Evolutionary conservation across 64 coral and sea anemone species (phyloP).

Genomic region (Pocillopora damicornis): DNA sequence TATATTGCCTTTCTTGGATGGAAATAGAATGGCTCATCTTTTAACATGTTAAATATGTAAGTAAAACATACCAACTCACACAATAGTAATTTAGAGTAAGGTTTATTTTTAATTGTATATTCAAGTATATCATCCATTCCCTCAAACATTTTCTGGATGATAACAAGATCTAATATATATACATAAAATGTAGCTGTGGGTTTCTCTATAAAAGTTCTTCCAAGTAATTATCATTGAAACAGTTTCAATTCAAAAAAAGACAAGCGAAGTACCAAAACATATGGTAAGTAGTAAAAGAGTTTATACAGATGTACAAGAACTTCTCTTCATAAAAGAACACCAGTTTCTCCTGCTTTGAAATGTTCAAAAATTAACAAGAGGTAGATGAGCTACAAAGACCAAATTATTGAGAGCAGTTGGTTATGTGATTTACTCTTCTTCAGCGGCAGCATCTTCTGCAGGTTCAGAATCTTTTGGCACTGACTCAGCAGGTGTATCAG

Average conservation of each 20-base stretch:
- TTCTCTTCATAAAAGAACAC: background rate
- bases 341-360: background rate
- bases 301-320: background rate
- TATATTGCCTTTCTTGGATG: no score
- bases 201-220: no score
- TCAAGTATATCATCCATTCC: no score
- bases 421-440: background rate
- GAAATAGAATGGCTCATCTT: no score
- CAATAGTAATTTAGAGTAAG: no score
- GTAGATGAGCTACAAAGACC: background rate
- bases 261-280: background rate
- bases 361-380: background rate
- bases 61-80: no score
- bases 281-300: background rate
- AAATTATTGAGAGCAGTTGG: background rate
- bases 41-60: no score
- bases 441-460: background rate
- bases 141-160: no score
- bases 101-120: no score
- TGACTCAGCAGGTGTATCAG: conserved; percentile 26
- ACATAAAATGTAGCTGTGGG: no score
- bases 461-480: conserved; percentile 38
- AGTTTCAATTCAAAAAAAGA: background rate
- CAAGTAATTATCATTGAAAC: no score
- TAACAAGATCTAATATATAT: no score